Evolutionary conservation across 2,888 invertebrate genomes (phyloP).

Genomic region (Pogonocherus hispidulus): DNA sequence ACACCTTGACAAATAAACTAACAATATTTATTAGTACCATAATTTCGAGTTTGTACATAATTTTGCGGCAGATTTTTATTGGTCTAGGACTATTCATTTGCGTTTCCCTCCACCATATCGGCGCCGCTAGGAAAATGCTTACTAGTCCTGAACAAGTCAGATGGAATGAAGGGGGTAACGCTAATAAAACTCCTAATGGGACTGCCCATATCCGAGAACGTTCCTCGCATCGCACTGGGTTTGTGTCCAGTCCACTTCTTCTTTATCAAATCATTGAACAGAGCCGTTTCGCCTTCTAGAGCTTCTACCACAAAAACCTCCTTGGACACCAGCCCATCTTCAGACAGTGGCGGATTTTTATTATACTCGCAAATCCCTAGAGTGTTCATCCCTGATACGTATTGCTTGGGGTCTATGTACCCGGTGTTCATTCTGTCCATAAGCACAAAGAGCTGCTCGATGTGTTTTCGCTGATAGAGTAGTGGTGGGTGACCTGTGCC

Average conservation of each 20-base stretch:
- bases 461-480: slow-evolving; percentile 64
- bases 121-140: not conserved
- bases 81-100: too few species aligned
- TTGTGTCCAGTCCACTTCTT: slow-evolving; percentile 36
- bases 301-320: slow-evolving; percentile 62
- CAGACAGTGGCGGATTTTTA: slow-evolving; percentile 54
- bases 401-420: slow-evolving; percentile 61
- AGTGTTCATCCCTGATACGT: slow-evolving; percentile 63
- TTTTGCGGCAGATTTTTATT: too few species aligned
- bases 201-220: slow-evolving; percentile 6
- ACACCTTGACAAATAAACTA: too few species aligned
- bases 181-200: slow-evolving; percentile 27
- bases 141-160: slow-evolving; percentile 43
- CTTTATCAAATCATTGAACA: slow-evolving; percentile 55
- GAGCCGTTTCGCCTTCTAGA: slow-evolving; percentile 46
- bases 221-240: not conserved
- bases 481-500: slow-evolving; percentile 68
- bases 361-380: slow-evolving; percentile 63
- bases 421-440: slow-evolving; percentile 66
- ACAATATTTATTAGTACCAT: too few species aligned
- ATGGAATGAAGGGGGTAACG: slow-evolving; percentile 50
- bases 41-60: too few species aligned
- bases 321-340: slow-evolving; percentile 58
- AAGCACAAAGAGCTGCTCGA: slow-evolving; percentile 61
- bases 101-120: not conserved